A percentile compares a stretch with the other conserved stretches of the same genome.
phyloP scores from a whole-genome alignment of 2,797 vertebrate species.

The Tamandua tetradactyla region DNA sequence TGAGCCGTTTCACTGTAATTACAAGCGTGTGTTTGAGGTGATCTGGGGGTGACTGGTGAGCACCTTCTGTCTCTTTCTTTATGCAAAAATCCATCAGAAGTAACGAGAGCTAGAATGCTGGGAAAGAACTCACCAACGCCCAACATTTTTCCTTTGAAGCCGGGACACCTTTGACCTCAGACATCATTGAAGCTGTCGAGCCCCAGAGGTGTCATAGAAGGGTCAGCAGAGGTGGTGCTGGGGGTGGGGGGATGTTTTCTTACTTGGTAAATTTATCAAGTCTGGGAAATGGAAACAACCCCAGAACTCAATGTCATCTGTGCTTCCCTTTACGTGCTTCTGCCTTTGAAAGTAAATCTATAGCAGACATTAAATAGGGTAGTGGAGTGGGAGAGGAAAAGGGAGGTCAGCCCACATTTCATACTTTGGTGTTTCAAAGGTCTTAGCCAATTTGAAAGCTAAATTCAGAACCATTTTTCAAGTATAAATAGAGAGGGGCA shows the following conservation, averaged over 20 bases:
- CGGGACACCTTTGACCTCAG: conserved; percentile 4
- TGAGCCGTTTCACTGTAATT: not conserved
- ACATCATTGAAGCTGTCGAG: not conserved
- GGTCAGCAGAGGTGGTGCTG: not conserved
- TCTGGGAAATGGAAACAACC: conserved; percentile 28
- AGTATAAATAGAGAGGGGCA: not conserved
- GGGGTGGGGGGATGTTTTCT: conserved; percentile 17
- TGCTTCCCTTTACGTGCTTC: not conserved
- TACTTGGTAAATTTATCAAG: conserved; percentile 1
- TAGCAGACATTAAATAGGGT: conserved; percentile 23
- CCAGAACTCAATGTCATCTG: not conserved
- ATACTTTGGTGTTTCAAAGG: not conserved
- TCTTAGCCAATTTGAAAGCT: not conserved
- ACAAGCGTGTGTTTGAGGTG: conserved; percentile 36
- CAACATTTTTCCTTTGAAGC: conserved; percentile 73
- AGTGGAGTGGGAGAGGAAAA: not conserved
- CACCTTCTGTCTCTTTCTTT: conserved; percentile 21
- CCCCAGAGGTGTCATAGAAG: not conserved
- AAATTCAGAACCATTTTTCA: not conserved
- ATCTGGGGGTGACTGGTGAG: not conserved
- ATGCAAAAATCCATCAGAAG: conserved; percentile 62
- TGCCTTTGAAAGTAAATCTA: conserved; percentile 62
- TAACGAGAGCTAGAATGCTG: conserved; percentile 57
- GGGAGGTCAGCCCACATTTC: not conserved
- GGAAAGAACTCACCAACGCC: not conserved